A percentile compares a stretch with the other conserved stretches of the same genome.
These are phyloP conservation scores for Xestia c-nigrum DNA, from an alignment of 2,888 invertebrate genomes.

Conservation along the genomic window DNA sequence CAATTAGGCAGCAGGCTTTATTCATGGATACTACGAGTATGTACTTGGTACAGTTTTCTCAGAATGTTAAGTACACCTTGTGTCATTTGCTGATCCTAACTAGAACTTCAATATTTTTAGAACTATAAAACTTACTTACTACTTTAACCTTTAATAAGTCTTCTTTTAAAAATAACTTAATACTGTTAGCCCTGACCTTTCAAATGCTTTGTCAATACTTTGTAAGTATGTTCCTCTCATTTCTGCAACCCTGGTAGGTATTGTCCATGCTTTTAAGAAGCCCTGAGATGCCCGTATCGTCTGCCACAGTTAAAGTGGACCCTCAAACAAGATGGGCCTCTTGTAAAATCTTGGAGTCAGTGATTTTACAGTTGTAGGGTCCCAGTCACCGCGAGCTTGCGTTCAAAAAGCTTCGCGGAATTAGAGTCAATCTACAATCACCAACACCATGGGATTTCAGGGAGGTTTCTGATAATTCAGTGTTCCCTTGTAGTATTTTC, in stretches of 20 bases:
- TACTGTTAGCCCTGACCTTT: neutral
- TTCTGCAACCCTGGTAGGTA: conserved; percentile 21
- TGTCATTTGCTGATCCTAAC: too few relatives aligned
- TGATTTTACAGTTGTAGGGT: conserved; percentile 51
- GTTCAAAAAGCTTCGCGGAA: neutral
- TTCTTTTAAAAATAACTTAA: conserved; percentile 15
- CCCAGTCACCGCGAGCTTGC: conserved; percentile 36
- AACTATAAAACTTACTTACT: neutral
- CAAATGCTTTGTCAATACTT: conserved; percentile 2
- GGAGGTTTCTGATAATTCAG: neutral
- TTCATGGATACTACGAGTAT: neutral
- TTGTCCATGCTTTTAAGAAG: conserved; percentile 36
- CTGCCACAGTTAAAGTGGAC: conserved; percentile 30
- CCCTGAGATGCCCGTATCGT: conserved; percentile 43
- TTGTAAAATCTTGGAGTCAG: conserved; percentile 57
- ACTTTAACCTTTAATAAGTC: neutral
- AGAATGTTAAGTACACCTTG: neutral
- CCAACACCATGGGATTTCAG: too few relatives aligned
- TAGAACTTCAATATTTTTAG: neutral
- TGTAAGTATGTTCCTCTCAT: conserved; percentile 11
- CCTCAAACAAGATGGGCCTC: conserved; percentile 52
- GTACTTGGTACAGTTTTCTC: neutral
- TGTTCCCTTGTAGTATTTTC: neutral
- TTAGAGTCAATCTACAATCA: neutral
- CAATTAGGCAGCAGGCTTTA: neutral